Evolutionary conservation across 2,888 invertebrate genomes (phyloP), one percentile per base, ranked within the genome.

Genomic region (Diploptera punctata): DNA sequence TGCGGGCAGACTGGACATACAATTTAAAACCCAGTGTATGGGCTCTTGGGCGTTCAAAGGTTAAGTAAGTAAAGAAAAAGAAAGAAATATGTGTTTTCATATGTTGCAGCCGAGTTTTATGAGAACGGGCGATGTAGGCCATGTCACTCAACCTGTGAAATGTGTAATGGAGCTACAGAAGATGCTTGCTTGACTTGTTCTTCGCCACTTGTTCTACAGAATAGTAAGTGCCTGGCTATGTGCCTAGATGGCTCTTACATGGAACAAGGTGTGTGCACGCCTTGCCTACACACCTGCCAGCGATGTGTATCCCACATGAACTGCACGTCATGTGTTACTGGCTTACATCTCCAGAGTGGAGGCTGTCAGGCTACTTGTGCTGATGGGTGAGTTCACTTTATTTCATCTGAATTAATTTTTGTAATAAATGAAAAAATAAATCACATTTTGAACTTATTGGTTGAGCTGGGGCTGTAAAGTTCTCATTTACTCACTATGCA

Each of bases 331-430:
- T 95, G 95, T 80, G 87, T 88, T n/a, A 87, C 89, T 68, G 90
- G 93, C 0, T 84, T 94, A 77, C 89, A 93, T 78, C 84, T 95
- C 67, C 93, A 95, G 83, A 93, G 92, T 75, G 94, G 94, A 33
- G 91, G 93, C 74, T 95, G 95, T 81, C 86, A 91, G 71, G 91
- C 93, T 1, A 87, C 92, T 1, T 95, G 95, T 79, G 93, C 93
- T 67, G 87, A 87, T 79, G 89, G 89, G 88, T 89, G 81, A 81
- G 81, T 77, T n/a, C n/a, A n/a, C n/a, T n/a, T n/a, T n/a, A n/a
- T n/a, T n/a, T n/a, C n/a, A n/a, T n/a, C n/a, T n/a, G n/a, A n/a
- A n/a, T n/a, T n/a, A n/a, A n/a, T n/a, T n/a, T n/a, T n/a, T n/a
- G n/a, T n/a, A n/a, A n/a, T n/a, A n/a, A n/a, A n/a, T n/a, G n/a